phyloP scores from a whole-genome alignment of 2,113 vertebrate species.

The Chaetura pelagica region DNA sequence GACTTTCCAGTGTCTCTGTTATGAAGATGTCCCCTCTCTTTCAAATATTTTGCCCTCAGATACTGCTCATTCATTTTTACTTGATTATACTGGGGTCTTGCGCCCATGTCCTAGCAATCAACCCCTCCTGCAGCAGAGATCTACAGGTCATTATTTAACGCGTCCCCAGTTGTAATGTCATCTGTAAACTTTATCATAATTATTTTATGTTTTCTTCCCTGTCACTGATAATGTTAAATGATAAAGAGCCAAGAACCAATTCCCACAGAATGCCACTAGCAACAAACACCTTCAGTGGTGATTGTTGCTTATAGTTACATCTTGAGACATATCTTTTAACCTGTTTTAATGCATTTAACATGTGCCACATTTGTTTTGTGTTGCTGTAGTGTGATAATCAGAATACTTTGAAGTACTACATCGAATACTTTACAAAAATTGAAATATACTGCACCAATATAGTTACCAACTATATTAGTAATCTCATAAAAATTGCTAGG shows the following conservation, averaged over 20 bases:
- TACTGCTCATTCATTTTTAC: neutral
- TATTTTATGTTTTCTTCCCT: slow-evolving; percentile 38
- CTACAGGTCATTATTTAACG: slow-evolving; percentile 6
- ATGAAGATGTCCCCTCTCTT: neutral
- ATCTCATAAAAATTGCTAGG: neutral
- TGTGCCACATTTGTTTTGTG: neutral
- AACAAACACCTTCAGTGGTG: neutral
- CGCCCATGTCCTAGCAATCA: neutral
- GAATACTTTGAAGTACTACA: neutral
- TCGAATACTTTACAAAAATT: neutral
- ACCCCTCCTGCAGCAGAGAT: neutral
- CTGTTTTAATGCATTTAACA: neutral
- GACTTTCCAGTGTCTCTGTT: neutral
- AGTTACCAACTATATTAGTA: neutral
- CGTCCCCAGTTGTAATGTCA: neutral
- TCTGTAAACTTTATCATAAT: neutral
- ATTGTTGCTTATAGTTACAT: neutral
- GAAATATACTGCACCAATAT: neutral
- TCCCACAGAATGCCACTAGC: neutral
- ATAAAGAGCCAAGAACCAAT: slow-evolving; percentile 7
- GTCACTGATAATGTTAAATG: slow-evolving; percentile 12
- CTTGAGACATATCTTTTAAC: neutral
- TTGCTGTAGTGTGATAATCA: neutral
- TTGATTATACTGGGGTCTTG: neutral
- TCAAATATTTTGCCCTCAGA: neutral